Evolutionary conservation across 2,113 vertebrate genomes (phyloP).

Genomic region (Prunella himalayana): DNA sequence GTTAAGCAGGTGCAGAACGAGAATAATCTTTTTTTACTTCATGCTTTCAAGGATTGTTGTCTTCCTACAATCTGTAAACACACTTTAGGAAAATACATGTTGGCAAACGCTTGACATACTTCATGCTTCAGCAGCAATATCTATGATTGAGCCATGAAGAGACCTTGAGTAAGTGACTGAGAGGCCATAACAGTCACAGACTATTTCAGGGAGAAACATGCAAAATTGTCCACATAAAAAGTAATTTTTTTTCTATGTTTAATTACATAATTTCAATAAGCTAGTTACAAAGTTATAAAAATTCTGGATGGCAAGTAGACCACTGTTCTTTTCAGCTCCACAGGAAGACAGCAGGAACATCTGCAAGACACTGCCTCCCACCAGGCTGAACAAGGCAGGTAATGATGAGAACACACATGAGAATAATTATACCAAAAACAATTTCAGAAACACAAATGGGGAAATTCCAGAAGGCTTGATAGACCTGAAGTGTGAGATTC

Average conservation of each 20-base stretch:
- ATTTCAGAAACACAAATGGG: not conserved
- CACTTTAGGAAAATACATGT: not conserved
- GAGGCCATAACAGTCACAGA: not conserved
- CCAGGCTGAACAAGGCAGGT: slow-evolving; percentile 38
- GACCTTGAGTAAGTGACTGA: not conserved
- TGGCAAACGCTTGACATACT: not conserved
- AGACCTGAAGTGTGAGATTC: not conserved
- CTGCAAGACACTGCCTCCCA: slow-evolving; percentile 1
- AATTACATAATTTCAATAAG: not conserved
- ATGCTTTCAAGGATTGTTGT: not conserved
- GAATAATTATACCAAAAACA: slow-evolving; percentile 13
- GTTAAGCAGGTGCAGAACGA: not conserved
- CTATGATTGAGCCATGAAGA: not conserved
- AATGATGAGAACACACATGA: slow-evolving; percentile 9
- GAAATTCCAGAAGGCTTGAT: not conserved
- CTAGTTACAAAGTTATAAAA: not conserved
- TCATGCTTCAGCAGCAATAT: not conserved
- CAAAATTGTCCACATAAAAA: not conserved
- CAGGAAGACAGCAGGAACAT: not conserved
- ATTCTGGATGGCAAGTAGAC: not conserved
- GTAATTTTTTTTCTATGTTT: not conserved
- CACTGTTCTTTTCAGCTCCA: not conserved
- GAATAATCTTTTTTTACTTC: not conserved
- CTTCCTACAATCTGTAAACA: not conserved
- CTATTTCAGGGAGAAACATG: not conserved